These are phyloP conservation scores for Sebastes trivittatus DNA, from an alignment of 2,797 vertebrate genomes.

Conservation along the genomic window DNA sequence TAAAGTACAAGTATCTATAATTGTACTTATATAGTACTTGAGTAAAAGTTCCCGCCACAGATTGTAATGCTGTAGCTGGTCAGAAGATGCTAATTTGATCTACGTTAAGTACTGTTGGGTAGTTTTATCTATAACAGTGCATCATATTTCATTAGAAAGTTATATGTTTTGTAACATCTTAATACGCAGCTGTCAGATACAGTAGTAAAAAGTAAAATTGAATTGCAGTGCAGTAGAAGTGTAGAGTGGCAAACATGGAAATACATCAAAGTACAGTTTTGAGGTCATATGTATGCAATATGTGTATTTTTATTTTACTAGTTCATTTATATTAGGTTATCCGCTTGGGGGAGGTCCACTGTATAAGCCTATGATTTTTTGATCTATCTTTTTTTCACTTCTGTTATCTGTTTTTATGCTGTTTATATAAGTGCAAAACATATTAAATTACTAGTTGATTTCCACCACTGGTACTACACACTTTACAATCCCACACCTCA, in stretches of 20 bases:
- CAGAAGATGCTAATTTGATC: not conserved
- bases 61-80: not conserved
- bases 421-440: not conserved
- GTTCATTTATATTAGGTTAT: not conserved
- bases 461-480: not conserved
- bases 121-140: not conserved
- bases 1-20: not conserved
- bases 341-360: not conserved
- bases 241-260: not conserved
- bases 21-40: not conserved
- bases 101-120: not conserved
- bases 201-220: not conserved
- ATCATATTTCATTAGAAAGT: not conserved
- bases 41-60: not conserved
- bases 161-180: not conserved
- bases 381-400: not conserved
- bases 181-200: not conserved
- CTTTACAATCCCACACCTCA: not conserved
- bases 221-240: not conserved
- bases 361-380: not conserved
- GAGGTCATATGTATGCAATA: not conserved
- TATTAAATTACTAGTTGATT: not conserved
- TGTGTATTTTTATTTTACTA: not conserved
- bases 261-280: not conserved
- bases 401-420: not conserved